Conservation (phyloP, 2,113 vertebrate genomes). For the Leucopsar rothschildi region DNA sequence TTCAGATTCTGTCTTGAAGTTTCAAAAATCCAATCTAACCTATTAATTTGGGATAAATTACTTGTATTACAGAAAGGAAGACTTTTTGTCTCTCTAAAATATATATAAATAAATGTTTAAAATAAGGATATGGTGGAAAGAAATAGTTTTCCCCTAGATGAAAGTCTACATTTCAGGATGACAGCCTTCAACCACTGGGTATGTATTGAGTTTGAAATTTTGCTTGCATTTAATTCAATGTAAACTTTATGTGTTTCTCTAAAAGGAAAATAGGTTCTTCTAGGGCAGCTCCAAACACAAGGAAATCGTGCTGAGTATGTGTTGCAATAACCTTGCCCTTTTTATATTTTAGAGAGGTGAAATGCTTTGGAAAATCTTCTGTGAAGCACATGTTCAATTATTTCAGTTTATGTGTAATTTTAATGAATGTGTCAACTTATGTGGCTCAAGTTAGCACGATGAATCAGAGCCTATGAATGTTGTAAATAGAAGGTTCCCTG, state of each 20-base stretch:
- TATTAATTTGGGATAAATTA: neutral
- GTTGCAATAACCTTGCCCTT: neutral
- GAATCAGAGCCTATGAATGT: neutral
- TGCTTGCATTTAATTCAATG: neutral
- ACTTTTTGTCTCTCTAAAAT: neutral
- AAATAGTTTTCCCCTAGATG: neutral
- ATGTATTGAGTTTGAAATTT: neutral
- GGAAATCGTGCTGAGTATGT: neutral
- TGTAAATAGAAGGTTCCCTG: constrained; percentile 14
- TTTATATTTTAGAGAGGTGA: neutral
- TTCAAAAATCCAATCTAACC: neutral
- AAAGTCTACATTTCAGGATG: neutral
- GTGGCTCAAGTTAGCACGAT: neutral
- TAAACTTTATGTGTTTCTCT: neutral
- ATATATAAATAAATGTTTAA: neutral
- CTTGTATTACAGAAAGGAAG: neutral
- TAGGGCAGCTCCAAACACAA: neutral
- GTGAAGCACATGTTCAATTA: neutral
- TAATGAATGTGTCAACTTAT: constrained; percentile 22
- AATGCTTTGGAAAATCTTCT: constrained; percentile 23
- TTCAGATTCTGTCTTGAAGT: neutral
- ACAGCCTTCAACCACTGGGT: neutral
- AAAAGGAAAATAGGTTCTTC: constrained; percentile 4
- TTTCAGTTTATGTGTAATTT: constrained; percentile 6
- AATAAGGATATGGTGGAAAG: neutral